These are phyloP conservation scores for Chrysotoxum bicinctum DNA, from an alignment of 2,888 invertebrate species.

Conservation along the genomic window DNA sequence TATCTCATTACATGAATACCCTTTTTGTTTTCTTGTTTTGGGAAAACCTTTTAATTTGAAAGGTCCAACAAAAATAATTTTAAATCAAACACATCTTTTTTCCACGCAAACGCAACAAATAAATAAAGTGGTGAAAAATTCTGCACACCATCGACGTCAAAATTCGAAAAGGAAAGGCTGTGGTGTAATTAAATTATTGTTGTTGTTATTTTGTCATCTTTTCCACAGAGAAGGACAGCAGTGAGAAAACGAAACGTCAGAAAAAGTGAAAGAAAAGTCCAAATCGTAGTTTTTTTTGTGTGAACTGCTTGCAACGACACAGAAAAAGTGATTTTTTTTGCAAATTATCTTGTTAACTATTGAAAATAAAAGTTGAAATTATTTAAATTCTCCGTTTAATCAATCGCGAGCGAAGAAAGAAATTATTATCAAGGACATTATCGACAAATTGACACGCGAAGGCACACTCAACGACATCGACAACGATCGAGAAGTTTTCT, in stretches of 20 bases:
- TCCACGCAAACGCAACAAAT: slow-evolving; percentile 9
- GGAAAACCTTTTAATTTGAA: no score
- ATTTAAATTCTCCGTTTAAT: background rate
- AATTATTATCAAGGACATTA: slow-evolving; percentile 1
- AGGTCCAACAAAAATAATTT: no score
- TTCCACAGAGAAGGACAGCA: slow-evolving; percentile 41
- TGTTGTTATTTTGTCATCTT: slow-evolving; percentile 51
- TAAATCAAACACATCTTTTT: background rate
- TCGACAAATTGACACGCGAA: slow-evolving; percentile 56
- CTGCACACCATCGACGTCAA: slow-evolving; percentile 35
- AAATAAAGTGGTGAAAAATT: slow-evolving; percentile 50
- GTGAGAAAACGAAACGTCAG: slow-evolving; percentile 65
- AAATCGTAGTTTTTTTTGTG: slow-evolving; percentile 64
- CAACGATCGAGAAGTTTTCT: slow-evolving; percentile 65
- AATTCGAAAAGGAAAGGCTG: slow-evolving; percentile 16
- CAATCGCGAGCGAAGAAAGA: background rate
- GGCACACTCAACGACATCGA: slow-evolving; percentile 2
- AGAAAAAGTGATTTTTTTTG: slow-evolving; percentile 50
- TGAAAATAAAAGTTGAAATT: slow-evolving; percentile 16
- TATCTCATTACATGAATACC: no score
- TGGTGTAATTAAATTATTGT: slow-evolving; percentile 40
- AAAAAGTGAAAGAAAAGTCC: slow-evolving; percentile 66
- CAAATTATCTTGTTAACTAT: slow-evolving; percentile 16
- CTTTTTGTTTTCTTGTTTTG: no score
- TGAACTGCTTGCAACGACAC: slow-evolving; percentile 47